phyloP scores from a whole-genome alignment of 2,113 vertebrate species.

The Benitochromis conjunctus region DNA sequence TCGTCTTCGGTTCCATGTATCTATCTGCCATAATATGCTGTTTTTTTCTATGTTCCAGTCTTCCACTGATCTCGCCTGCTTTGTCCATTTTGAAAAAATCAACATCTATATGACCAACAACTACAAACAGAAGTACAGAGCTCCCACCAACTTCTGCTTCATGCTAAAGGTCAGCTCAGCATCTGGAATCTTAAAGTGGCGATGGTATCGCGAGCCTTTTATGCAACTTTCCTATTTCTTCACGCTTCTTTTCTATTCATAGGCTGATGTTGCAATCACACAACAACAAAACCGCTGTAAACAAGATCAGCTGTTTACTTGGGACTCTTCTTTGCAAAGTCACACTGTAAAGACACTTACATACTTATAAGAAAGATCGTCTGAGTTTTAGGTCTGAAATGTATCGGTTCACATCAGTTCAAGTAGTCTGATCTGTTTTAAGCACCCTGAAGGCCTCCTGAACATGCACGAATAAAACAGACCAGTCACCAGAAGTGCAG shows the following conservation, averaged over 20 bases:
- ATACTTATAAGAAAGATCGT: not conserved
- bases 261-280: not conserved
- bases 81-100: slow-evolving; percentile 89
- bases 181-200: not conserved
- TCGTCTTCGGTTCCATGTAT: not conserved
- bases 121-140: slow-evolving; percentile 85
- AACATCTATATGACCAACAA: slow-evolving; percentile 83
- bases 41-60: slow-evolving; percentile 70
- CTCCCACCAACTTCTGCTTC: slow-evolving; percentile 91
- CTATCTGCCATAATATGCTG: not conserved
- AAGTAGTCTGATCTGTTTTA: not conserved
- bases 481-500: not conserved
- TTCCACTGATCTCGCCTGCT: slow-evolving; percentile 85
- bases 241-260: fast-evolving
- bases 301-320: not conserved
- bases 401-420: not conserved
- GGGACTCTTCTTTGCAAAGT: not conserved
- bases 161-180: slow-evolving; percentile 83
- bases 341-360: not conserved
- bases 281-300: not conserved
- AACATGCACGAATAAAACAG: not conserved
- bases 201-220: not conserved
- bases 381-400: not conserved
- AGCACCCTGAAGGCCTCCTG: not conserved
- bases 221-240: not conserved